Evolutionary conservation across 2,113 vertebrate species (phyloP).

Genomic region (Leptocoma aspasia): DNA sequence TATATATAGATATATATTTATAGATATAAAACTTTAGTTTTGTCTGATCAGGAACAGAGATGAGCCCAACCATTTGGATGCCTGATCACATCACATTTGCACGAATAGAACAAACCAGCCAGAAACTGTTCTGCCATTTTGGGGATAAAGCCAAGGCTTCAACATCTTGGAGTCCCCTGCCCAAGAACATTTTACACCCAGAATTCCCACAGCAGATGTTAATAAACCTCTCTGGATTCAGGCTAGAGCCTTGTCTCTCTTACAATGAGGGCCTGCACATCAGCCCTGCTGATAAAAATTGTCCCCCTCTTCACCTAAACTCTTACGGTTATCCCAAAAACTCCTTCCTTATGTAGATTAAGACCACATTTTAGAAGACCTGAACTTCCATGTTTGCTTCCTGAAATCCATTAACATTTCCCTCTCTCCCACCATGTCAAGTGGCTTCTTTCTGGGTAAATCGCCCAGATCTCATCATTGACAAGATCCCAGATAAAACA

Average conservation of each 20-base stretch:
- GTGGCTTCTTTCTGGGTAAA: background rate
- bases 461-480: background rate
- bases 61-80: fast-evolving
- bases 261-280: fast-evolving
- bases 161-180: background rate
- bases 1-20: fast-evolving
- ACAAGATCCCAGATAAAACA: background rate
- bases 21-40: fast-evolving
- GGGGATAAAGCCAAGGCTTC: background rate
- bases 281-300: background rate
- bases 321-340: background rate
- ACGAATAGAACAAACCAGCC: background rate
- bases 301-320: background rate
- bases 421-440: background rate
- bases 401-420: background rate
- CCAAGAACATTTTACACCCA: background rate
- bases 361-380: background rate
- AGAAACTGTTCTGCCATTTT: background rate
- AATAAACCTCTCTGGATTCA: background rate
- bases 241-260: background rate
- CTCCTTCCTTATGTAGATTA: background rate
- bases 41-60: background rate
- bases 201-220: background rate
- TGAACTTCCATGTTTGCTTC: background rate
- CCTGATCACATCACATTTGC: background rate